phyloP scores from a whole-genome alignment of 2,888 invertebrate genomes.

The Ctena decussata region DNA sequence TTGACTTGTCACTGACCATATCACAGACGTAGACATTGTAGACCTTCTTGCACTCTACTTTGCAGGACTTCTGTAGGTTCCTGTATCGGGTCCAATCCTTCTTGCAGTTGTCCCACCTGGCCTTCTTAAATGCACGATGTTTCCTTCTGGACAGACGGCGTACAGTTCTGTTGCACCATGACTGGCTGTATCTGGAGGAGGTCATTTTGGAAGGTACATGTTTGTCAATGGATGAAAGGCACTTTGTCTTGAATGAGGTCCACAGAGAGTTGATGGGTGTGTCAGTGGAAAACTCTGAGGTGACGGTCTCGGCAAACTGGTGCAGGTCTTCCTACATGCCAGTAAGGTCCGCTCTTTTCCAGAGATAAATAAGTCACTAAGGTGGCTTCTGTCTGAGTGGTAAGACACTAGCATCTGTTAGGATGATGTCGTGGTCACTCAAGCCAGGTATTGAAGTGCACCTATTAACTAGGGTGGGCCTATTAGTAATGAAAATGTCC shows the following conservation, averaged over 20 bases:
- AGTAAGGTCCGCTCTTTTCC: constrained; percentile 30
- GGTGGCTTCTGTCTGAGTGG: constrained; percentile 28
- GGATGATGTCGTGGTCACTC: constrained; percentile 27
- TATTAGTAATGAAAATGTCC: constrained; percentile 37
- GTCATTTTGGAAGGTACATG: constrained; percentile 26
- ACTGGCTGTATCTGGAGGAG: neutral
- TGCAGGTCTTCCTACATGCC: constrained; percentile 20
- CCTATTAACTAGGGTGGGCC: constrained; percentile 16
- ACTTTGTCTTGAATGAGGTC: neutral
- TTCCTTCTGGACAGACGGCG: neutral
- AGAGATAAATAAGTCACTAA: neutral
- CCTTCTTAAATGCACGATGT: neutral
- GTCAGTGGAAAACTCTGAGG: neutral
- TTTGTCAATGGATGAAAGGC: neutral
- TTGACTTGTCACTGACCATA: constrained; percentile 15
- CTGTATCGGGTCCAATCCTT: neutral
- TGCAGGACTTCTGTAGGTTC: neutral
- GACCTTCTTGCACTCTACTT: constrained; percentile 7
- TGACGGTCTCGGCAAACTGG: constrained; percentile 4
- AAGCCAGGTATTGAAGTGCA: constrained; percentile 24
- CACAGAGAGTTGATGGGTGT: constrained; percentile 12
- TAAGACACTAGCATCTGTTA: neutral
- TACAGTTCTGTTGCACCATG: neutral
- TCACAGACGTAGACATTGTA: constrained; percentile 20
- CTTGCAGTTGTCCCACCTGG: neutral